These are phyloP conservation scores for Drosophila tropicalis DNA, from an alignment of 1,140 invertebrate genomes.

Conservation along the genomic window DNA sequence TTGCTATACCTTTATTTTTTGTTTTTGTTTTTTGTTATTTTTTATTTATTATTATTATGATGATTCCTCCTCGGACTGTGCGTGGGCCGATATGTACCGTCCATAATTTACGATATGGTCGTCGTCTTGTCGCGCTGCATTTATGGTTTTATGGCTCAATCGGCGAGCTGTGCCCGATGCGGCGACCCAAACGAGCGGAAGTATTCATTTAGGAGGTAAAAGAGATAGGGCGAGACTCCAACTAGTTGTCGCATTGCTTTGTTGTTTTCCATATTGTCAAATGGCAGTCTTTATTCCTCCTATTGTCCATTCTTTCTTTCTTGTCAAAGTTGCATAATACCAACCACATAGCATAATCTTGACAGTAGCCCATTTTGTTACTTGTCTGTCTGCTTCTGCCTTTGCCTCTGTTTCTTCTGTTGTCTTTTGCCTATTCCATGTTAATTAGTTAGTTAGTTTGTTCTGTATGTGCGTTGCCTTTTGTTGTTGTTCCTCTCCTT, in stretches of 20 bases:
- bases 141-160: conserved; percentile 78
- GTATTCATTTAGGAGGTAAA: conserved; percentile 64
- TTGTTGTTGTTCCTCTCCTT: conserved; percentile 15
- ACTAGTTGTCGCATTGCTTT: conserved; percentile 35
- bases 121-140: conserved; percentile 74
- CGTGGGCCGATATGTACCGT: conserved; percentile 54
- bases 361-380: conserved; percentile 30
- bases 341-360: conserved; percentile 21
- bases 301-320: conserved; percentile 1
- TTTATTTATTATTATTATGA: conserved; percentile 56
- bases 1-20: conserved; percentile 53
- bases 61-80: conserved; percentile 54
- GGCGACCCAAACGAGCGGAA: conserved; percentile 62
- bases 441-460: conserved; percentile 68
- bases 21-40: not conserved
- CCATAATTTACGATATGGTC: conserved; percentile 74
- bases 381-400: not conserved
- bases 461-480: conserved; percentile 50
- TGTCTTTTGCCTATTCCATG: conserved; percentile 45
- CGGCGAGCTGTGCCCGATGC: not conserved
- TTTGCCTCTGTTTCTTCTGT: conserved; percentile 23
- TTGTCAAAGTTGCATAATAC: conserved; percentile 30
- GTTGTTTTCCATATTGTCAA: conserved; percentile 30
- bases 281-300: conserved; percentile 6
- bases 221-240: conserved; percentile 22